Base-by-base conservation (phyloP, 1,140 invertebrate genomes). In the Olivierus martensii region DNA sequence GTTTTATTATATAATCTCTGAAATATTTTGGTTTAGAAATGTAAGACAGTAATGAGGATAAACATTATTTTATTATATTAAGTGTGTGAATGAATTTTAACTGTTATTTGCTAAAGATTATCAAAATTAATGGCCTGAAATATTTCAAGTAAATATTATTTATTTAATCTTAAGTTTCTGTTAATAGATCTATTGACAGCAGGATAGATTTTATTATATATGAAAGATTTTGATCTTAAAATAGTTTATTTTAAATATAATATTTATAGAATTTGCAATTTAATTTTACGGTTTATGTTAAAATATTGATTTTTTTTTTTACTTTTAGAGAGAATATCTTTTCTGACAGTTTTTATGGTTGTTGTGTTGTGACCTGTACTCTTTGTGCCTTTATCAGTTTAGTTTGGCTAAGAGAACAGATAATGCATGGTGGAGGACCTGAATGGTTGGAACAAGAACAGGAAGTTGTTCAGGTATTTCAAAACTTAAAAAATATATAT, bases 401-500 rank as follows among this genome's bases (percentile, higher is more conserved):
- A 3, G 88, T 99, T 0, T 99, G 94, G 94, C 71, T 99, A 14
- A 71, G 94, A 56, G 95, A 99, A 71, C 95, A 99, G 70, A 97
- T 99, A 58, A 77, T 98, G 55, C 89, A 95, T 69, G 93, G 92
- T 9, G 93, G 92, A 36, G 93, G 89, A 5, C 91, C 90, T 0
- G 90, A 95, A 58, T 96, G 91, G 91, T 72, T 94, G 43, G 74
- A 76, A 59, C 68, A 70, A 52, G 87, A 90, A 65, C 28, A 28
- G 28, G 28, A 28, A 9, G 28, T 4, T 9, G 9, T 28, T 28
- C 28, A 28, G 28, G 28, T 28, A 28, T 28, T 28, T 28, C 4
- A 28, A 28, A 28, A 28, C 4, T n/a, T n/a, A n/a, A n/a, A n/a
- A n/a, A n/a, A n/a, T n/a, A n/a, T n/a, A n/a, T n/a, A n/a, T n/a